These are phyloP conservation scores for Coranthus polyacanthus DNA, from an alignment of 2,797 vertebrate genomes.

Conservation along the genomic window DNA sequence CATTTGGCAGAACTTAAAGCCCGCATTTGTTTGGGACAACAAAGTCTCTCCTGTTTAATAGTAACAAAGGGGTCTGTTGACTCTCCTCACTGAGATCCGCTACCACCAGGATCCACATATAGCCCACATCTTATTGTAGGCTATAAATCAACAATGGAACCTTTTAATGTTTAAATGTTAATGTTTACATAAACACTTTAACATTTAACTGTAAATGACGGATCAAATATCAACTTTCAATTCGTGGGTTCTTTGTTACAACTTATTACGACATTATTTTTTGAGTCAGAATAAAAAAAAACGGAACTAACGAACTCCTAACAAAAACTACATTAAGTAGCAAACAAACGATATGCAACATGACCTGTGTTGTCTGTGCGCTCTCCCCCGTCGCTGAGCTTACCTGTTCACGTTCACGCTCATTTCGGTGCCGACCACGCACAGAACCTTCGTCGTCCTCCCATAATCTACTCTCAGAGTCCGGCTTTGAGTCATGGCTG, in stretches of 20 bases:
- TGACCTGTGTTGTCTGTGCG: no score
- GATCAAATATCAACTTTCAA: no score
- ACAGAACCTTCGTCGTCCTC: conserved; percentile 79
- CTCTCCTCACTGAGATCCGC: conserved; percentile 18
- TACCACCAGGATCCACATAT: conserved; percentile 28
- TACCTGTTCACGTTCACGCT: conserved; percentile 86
- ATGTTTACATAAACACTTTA: background rate
- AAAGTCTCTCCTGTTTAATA: conserved; percentile 58
- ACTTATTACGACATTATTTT: no score
- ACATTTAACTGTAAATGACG: no score
- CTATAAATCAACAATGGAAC: conserved; percentile 8
- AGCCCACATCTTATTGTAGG: conserved; percentile 11
- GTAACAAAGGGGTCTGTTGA: conserved; percentile 52
- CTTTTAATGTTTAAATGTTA: background rate
- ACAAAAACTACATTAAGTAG: no score
- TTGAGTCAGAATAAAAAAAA: no score
- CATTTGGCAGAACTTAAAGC: conserved; percentile 32
- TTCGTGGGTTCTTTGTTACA: no score
- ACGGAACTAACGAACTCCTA: no score
- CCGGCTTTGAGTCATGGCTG: conserved; percentile 78
- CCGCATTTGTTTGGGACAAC: conserved; percentile 48
- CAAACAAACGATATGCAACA: no score
- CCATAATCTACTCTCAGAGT: conserved; percentile 87
- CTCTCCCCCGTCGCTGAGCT: no score
- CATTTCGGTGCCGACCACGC: conserved; percentile 85